These are phyloP conservation scores for Chaunax sp. DNA, from an alignment of 2,797 vertebrate genomes.

Conservation along the genomic window DNA sequence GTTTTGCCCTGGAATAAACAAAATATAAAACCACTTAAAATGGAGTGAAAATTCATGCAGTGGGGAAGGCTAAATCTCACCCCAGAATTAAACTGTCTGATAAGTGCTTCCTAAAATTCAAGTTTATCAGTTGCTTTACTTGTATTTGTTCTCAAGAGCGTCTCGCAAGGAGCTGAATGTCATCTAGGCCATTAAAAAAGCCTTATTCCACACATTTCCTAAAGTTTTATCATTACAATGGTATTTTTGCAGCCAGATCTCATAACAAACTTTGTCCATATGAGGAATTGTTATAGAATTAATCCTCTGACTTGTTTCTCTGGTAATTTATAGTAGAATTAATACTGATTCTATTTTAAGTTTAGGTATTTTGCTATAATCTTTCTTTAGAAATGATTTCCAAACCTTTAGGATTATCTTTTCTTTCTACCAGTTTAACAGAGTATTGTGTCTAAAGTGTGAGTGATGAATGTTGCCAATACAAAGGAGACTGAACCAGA, in stretches of 20 bases:
- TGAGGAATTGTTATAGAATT: neutral
- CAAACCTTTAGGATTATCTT: neutral
- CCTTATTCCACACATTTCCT: too few relatives aligned
- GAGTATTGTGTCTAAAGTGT: constrained; percentile 18
- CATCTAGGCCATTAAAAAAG: neutral
- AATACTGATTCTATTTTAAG: neutral
- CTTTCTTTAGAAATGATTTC: neutral
- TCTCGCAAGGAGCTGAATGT: too few relatives aligned
- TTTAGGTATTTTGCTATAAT: neutral
- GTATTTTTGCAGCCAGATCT: neutral
- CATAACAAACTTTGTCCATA: neutral
- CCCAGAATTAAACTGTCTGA: neutral
- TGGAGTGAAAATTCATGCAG: neutral
- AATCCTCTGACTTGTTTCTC: neutral
- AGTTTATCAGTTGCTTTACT: neutral
- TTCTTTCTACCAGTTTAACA: constrained; percentile 23
- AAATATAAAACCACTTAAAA: neutral
- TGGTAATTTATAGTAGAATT: neutral
- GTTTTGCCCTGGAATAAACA: neutral
- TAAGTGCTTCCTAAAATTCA: neutral
- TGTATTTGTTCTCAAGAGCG: neutral
- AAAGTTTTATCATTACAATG: neutral
- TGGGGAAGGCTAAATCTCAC: neutral
- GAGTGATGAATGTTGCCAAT: constrained; percentile 30
- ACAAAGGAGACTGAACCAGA: constrained; percentile 26